These are phyloP conservation scores for Sarcophaga variegata DNA, from an alignment of 2,888 invertebrate genomes.

Conservation along the genomic window DNA sequence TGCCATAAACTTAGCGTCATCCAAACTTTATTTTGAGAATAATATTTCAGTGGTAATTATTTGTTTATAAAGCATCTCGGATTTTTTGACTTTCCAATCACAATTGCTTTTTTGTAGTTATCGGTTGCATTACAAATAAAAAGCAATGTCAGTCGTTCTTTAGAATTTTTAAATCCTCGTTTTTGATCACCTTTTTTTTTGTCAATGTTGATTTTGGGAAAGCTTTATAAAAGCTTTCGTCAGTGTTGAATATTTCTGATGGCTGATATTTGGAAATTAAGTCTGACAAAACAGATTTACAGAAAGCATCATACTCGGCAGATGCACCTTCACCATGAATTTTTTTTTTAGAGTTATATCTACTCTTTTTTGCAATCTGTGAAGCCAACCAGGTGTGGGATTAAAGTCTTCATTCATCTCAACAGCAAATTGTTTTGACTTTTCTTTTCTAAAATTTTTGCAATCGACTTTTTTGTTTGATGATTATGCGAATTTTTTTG, in stretches of 20 bases:
- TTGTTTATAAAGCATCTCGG: conserved; percentile 63
- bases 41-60: conserved; percentile 54
- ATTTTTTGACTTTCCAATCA: conserved; percentile 57
- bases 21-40: conserved; percentile 54
- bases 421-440: conserved; percentile 7
- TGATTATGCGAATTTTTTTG: no score
- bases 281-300: not conserved
- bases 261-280: no score
- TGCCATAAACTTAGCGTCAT: conserved; percentile 58
- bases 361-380: conserved; percentile 28
- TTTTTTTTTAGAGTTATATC: conserved; percentile 20
- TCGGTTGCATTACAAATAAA: conserved; percentile 53
- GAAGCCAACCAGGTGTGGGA: conserved; percentile 23
- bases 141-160: conserved; percentile 62
- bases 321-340: conserved; percentile 21
- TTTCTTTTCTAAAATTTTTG: not conserved
- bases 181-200: not conserved
- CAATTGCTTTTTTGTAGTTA: conserved; percentile 51
- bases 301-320: not conserved
- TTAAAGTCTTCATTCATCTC: conserved; percentile 28
- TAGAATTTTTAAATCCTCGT: conserved; percentile 43
- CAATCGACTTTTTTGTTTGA: no score
- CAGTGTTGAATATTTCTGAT: no score
- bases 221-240: no score
- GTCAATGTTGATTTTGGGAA: no score